Evolutionary conservation across 2,113 vertebrate species (phyloP).

Genomic region (Lota lota): DNA sequence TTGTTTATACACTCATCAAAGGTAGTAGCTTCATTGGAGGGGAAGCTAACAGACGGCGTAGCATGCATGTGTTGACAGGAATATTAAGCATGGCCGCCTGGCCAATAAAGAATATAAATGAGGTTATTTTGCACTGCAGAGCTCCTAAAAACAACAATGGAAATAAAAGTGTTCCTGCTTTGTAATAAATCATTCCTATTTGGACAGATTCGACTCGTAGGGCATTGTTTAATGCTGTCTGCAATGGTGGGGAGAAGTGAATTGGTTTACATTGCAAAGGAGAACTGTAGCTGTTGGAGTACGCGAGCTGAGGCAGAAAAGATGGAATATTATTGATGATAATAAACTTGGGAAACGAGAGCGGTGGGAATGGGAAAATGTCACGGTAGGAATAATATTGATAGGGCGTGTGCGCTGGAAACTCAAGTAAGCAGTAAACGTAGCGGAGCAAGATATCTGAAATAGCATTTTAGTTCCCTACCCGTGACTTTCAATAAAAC

Average conservation of each 20-base stretch:
- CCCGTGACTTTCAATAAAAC: constrained; percentile 62
- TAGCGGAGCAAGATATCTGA: constrained; percentile 69
- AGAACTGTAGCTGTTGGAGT: constrained; percentile 52
- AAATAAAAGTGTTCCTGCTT: constrained; percentile 71
- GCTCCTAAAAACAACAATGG: constrained; percentile 72
- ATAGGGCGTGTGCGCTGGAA: constrained; percentile 57
- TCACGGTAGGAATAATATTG: constrained; percentile 59
- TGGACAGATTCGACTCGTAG: constrained; percentile 78
- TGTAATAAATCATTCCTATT: constrained; percentile 84
- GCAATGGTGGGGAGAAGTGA: constrained; percentile 71
- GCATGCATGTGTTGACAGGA: constrained; percentile 75
- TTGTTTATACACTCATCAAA: constrained; percentile 76
- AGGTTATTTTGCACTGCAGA: constrained; percentile 81
- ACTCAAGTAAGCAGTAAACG: constrained; percentile 74
- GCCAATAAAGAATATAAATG: constrained; percentile 86
- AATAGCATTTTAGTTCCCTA: constrained; percentile 62
- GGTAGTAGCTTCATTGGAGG: constrained; percentile 67
- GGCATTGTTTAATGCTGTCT: constrained; percentile 84
- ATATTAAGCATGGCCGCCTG: constrained; percentile 79
- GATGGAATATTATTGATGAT: constrained; percentile 79
- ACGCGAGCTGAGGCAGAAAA: constrained; percentile 63
- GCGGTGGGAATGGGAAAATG: constrained; percentile 50
- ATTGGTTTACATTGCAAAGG: constrained; percentile 78
- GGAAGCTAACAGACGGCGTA: constrained; percentile 71
- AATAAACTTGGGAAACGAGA: constrained; percentile 73